Percentiles rank a stretch among this genome's conserved stretches.
Conservation (phyloP, 2,113 vertebrate genomes). For the Nesoenas mayeri region DNA sequence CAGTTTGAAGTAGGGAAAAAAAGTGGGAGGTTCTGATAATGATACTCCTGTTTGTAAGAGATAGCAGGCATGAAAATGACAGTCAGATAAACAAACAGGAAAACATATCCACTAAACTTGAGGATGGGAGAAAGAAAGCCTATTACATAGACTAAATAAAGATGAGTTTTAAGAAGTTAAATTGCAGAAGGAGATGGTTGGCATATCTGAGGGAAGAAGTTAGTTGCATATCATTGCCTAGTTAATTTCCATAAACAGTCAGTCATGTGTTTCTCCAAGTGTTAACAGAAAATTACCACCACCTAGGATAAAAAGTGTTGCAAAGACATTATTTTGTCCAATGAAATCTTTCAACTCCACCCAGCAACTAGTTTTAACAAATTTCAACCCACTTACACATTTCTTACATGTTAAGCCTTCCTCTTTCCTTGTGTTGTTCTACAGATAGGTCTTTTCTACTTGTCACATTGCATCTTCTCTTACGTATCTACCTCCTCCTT, state of each 20-base stretch:
- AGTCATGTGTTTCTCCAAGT: background rate
- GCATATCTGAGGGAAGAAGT: background rate
- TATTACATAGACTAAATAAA: background rate
- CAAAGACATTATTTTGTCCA: background rate
- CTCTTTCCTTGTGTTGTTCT: background rate
- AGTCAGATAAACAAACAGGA: constrained; percentile 22
- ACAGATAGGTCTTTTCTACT: background rate
- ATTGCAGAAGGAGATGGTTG: background rate
- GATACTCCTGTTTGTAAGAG: constrained; percentile 31
- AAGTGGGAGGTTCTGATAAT: constrained; percentile 32
- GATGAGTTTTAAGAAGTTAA: background rate
- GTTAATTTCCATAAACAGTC: background rate
- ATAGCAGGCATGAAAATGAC: constrained; percentile 25
- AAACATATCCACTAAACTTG: background rate
- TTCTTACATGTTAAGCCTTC: background rate
- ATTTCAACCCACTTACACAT: background rate
- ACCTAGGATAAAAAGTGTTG: background rate
- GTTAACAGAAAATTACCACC: background rate
- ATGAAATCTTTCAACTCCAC: background rate
- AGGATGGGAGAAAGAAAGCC: background rate
- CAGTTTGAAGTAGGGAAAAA: background rate
- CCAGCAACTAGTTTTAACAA: background rate
- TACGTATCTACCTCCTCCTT: background rate
- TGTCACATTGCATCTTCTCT: background rate
- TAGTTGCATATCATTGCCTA: background rate